Conservation (phyloP, 2,113 vertebrate species). For the Myiopsitta monachus region DNA sequence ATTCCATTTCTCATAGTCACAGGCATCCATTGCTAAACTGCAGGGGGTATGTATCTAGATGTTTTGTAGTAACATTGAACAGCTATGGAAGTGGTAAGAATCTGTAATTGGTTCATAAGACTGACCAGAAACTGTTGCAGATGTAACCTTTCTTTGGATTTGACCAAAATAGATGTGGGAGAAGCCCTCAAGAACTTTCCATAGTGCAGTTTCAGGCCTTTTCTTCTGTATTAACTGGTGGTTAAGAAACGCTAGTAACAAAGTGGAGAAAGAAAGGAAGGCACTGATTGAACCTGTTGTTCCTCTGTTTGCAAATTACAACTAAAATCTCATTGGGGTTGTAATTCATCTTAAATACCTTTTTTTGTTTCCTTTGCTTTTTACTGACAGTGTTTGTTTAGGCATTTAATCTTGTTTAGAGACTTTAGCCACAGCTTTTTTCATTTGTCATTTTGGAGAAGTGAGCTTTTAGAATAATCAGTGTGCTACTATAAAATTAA, state of each 20-base stretch:
- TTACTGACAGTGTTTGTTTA: not conserved
- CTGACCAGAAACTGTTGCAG: not conserved
- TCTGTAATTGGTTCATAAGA: not conserved
- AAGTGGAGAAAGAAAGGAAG: not conserved
- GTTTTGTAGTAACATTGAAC: not conserved
- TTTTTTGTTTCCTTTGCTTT: not conserved
- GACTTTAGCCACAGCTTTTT: not conserved
- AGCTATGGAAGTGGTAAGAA: not conserved
- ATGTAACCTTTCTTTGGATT: not conserved
- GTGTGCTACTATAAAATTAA: not conserved
- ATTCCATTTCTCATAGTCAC: not conserved
- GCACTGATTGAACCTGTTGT: not conserved
- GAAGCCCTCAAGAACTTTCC: not conserved
- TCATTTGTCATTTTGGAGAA: not conserved
- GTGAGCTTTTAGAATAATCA: not conserved
- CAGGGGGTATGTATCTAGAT: not conserved
- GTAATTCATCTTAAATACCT: rapidly evolving
- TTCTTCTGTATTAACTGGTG: not conserved
- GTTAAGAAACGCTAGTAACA: not conserved
- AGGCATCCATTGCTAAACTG: not conserved
- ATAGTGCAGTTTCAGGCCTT: not conserved
- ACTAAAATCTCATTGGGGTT: not conserved
- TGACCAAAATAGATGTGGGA: not conserved
- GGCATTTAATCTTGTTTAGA: not conserved
- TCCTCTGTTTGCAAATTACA: not conserved